A percentile compares a stretch with the other conserved stretches of the same genome.
These are phyloP conservation scores for Melipona quadrifasciata DNA, from an alignment of 1,140 invertebrate genomes.

Conservation along the genomic window DNA sequence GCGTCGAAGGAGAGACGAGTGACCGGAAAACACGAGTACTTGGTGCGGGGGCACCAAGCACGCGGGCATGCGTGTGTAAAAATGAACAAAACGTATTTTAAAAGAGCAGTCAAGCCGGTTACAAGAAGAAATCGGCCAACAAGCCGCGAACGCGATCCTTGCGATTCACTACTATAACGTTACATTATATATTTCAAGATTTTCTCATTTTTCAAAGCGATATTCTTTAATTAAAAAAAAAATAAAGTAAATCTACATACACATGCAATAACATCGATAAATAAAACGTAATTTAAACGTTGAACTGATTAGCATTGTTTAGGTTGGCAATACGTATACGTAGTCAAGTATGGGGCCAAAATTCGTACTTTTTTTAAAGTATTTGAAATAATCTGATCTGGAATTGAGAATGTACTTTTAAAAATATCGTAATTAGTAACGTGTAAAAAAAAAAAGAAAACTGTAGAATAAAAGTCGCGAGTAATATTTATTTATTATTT, in stretches of 20 bases:
- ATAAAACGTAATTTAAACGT: background rate
- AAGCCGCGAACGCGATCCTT: background rate
- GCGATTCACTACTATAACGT: background rate
- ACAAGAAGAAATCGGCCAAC: conserved; percentile 45
- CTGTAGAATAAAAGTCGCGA: background rate
- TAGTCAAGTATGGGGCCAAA: background rate
- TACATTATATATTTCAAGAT: background rate
- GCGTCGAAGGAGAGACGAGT: conserved; percentile 34
- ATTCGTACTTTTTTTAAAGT: background rate
- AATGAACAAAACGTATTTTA: conserved; percentile 37
- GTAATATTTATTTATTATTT: conserved; percentile 51
- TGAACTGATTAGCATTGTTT: background rate
- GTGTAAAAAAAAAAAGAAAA: background rate
- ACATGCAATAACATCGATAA: background rate
- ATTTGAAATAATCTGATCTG: background rate
- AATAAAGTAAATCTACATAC: background rate
- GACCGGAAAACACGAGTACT: conserved; percentile 39
- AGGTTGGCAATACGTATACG: background rate
- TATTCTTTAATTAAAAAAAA: background rate
- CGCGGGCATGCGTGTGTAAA: conserved; percentile 30
- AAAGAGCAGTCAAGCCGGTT: conserved; percentile 58
- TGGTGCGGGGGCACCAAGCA: conserved; percentile 32
- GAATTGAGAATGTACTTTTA: background rate
- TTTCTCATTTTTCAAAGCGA: background rate
- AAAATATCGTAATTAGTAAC: background rate